Base-by-base conservation (phyloP, 2,113 vertebrate genomes). In the Zosterops borbonicus region DNA sequence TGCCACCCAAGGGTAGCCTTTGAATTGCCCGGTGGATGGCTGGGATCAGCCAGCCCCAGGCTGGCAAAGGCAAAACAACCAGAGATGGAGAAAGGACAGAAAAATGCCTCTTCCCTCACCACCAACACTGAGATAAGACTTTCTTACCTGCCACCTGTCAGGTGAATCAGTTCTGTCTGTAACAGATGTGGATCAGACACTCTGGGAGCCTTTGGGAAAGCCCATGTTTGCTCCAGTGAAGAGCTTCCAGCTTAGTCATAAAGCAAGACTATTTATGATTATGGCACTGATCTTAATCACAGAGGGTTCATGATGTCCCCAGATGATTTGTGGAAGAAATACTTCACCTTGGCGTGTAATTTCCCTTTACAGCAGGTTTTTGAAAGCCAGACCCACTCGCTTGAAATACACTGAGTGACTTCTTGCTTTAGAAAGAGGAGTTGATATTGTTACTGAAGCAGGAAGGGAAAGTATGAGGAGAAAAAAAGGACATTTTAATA, bases 241-340 rank as follows among this genome's bases (percentile, higher is more conserved):
- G 69, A 91, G 47, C 60, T 83, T 83, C 83, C 71, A 83, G 53
- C 12, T 1, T 13, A 62, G 68, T 37, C 89, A 83, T 81, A 88
- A 95, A 96, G n/a, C 52, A 70, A 60, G 68, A 93, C 44, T 95
- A 89, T 97, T 96, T 97, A 91, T 67, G 86, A 62, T 78, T 63
- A 65, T 16, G 29, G 85, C 49, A 49, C 44, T 71, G 91, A 90
- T 77, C 95, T 92, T 83, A 70, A 85, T 96, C 90, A 92, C 73
- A 88, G 13, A 67, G 73, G 69, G 86, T 74, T 95, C 96, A 81
- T 2, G 7, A 73, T 89, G 68, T 70, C 83, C 79, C 42, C 1
- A 7, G 53, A 65, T 93, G 91, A 97, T 97, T 96, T 94, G 90
- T 2, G 8, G 65, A 74, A 42, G 59, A 71, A 93, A 89, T 90